These are phyloP conservation scores for Gortyna flavago DNA, from an alignment of 2,888 invertebrate species.

Conservation along the genomic window DNA sequence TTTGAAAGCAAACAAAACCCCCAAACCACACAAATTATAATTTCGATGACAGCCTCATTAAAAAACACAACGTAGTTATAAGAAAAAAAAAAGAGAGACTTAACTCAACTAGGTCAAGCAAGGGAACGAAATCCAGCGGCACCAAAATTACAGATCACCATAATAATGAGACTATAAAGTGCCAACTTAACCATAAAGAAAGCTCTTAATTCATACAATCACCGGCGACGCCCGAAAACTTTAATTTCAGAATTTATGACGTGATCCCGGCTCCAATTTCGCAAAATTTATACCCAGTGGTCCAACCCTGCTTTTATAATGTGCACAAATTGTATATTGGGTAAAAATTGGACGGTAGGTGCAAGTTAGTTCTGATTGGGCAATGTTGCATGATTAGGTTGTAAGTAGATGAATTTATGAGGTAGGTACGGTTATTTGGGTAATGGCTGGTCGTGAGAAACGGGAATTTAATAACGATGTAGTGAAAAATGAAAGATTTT, in stretches of 20 bases:
- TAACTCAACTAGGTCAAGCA: slow-evolving; percentile 62
- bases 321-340: slow-evolving; percentile 66
- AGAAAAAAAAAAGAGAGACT: slow-evolving; percentile 44
- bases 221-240: slow-evolving; percentile 59
- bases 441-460: slow-evolving; percentile 24
- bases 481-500: not conserved
- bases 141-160: slow-evolving; percentile 73
- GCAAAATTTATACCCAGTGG: slow-evolving; percentile 80
- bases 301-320: slow-evolving; percentile 76
- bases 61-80: not conserved
- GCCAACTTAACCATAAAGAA: slow-evolving; percentile 67
- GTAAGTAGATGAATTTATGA: slow-evolving; percentile 62
- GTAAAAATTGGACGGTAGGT: slow-evolving; percentile 59
- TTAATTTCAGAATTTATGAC: slow-evolving; percentile 80
- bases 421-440: slow-evolving; percentile 5
- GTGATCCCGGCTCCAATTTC: slow-evolving; percentile 76
- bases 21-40: not conserved
- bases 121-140: slow-evolving; percentile 68
- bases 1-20: not conserved
- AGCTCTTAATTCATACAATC: slow-evolving; percentile 69
- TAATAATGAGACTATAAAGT: slow-evolving; percentile 73
- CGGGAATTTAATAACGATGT: not conserved
- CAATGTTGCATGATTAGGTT: slow-evolving; percentile 52
- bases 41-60: slow-evolving; percentile 1
- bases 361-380: slow-evolving; percentile 64